phyloP scores from a whole-genome alignment of 2,888 invertebrate species.

The Diloba caeruleocephala region DNA sequence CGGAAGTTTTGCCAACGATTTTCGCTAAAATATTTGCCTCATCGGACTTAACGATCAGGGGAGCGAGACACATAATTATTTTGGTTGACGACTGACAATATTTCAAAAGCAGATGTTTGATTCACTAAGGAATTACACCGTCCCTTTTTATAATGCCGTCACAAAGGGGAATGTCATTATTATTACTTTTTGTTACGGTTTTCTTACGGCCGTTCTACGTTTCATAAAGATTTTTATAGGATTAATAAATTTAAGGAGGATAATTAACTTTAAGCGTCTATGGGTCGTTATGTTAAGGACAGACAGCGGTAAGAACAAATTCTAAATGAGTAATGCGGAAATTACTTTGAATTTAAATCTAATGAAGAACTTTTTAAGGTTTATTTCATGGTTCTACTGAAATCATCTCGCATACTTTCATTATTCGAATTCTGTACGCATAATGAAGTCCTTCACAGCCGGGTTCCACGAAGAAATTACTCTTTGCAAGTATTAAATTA shows the following conservation, averaged over 20 bases:
- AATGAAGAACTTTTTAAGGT: conserved; percentile 41
- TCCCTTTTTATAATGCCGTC: conserved; percentile 62
- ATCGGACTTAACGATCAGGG: conserved; percentile 68
- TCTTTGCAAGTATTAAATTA: conserved; percentile 64
- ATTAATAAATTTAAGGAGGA: conserved; percentile 61
- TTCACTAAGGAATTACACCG: conserved; percentile 65
- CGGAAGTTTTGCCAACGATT: conserved; percentile 61
- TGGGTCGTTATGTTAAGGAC: conserved; percentile 33
- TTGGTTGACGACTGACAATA: conserved; percentile 70
- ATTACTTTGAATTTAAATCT: conserved; percentile 59
- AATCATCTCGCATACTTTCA: conserved; percentile 31
- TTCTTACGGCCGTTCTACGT: conserved; percentile 60
- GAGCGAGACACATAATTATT: conserved; percentile 74
- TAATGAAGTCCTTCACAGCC: conserved; percentile 25
- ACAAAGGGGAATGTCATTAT: conserved; percentile 59
- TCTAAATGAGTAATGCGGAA: conserved; percentile 45
- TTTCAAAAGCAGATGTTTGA: conserved; percentile 74
- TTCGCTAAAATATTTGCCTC: conserved; percentile 67
- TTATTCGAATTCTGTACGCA: conserved; percentile 25
- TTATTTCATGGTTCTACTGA: conserved; percentile 38
- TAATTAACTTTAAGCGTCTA: conserved; percentile 54
- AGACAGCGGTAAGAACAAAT: conserved; percentile 32
- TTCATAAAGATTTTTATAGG: conserved; percentile 66
- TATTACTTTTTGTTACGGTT: conserved; percentile 64
- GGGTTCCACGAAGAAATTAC: conserved; percentile 41